Evolutionary conservation across 1,140 invertebrate species (phyloP).

Genomic region (Diploscapter pachys): DNA sequence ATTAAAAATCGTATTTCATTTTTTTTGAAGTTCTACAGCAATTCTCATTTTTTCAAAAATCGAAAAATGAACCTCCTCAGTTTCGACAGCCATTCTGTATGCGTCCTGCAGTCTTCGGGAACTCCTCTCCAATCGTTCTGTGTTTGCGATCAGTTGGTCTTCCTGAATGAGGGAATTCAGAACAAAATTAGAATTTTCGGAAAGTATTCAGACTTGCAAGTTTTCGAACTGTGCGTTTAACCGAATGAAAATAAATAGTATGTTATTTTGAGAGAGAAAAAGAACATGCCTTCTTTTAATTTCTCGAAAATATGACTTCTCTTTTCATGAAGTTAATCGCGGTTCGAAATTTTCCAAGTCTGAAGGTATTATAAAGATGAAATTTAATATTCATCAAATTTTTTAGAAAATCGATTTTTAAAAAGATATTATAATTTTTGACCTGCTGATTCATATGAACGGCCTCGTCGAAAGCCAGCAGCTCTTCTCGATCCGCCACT

Average conservation of each 20-base stretch:
- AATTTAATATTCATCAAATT: too few relatives aligned
- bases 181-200: too few relatives aligned
- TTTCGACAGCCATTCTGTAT: conserved; percentile 80
- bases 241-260: too few relatives aligned
- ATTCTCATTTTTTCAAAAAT: too few relatives aligned
- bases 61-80: conserved; percentile 67
- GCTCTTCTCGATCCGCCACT: conserved; percentile 46
- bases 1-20: not conserved
- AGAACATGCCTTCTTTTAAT: too few relatives aligned
- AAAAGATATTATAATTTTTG: not conserved
- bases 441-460: conserved; percentile 41
- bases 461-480: conserved; percentile 52
- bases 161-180: conserved; percentile 62
- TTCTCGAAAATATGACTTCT: too few relatives aligned
- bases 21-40: not conserved
- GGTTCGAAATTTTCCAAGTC: too few relatives aligned
- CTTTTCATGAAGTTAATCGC: too few relatives aligned
- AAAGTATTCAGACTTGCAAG: too few relatives aligned
- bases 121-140: conserved; percentile 77
- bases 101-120: conserved; percentile 77
- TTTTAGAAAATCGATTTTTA: conserved; percentile 46
- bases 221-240: too few relatives aligned
- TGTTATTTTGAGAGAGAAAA: too few relatives aligned
- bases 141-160: conserved; percentile 78
- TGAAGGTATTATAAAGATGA: too few relatives aligned